These are phyloP conservation scores for Carpatolechia fugitivella DNA, from an alignment of 2,888 invertebrate genomes.

Conservation along the genomic window DNA sequence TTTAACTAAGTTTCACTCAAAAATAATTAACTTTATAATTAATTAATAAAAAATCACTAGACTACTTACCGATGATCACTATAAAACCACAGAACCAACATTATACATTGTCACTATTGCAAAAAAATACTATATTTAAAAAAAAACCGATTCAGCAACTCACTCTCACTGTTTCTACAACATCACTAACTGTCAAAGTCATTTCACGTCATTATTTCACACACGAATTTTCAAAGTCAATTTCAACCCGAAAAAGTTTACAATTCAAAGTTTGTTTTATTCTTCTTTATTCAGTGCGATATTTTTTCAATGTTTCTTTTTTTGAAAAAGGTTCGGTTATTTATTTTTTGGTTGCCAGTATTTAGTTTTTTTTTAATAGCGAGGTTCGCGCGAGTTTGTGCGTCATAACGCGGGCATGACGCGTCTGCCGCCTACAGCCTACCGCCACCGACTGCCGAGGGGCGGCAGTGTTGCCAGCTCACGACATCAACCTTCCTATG, in stretches of 20 bases:
- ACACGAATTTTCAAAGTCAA: background rate
- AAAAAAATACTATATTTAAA: constrained; percentile 8
- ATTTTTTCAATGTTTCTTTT: too few species aligned
- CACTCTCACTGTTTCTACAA: constrained; percentile 59
- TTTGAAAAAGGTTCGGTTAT: too few species aligned
- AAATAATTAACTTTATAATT: background rate
- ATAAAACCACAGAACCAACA: constrained; percentile 67
- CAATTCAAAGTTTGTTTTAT: background rate
- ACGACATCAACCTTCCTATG: constrained; percentile 21
- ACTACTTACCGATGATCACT: constrained; percentile 73
- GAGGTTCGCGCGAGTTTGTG: constrained; percentile 26
- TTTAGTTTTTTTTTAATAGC: background rate
- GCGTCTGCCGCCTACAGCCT: constrained; percentile 52
- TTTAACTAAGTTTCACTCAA: too few species aligned
- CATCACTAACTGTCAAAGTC: constrained; percentile 47
- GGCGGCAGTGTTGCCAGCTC: constrained; percentile 41
- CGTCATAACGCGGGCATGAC: constrained; percentile 47
- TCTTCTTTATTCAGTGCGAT: background rate
- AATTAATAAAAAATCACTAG: constrained; percentile 18
- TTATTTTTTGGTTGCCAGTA: background rate
- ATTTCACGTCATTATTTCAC: constrained; percentile 43
- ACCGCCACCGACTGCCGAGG: constrained; percentile 63
- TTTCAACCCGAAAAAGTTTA: background rate
- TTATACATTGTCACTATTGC: constrained; percentile 47
- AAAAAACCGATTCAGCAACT: constrained; percentile 31